Base-by-base conservation (phyloP, 2,888 invertebrate species). In the Aethes cnicana region DNA sequence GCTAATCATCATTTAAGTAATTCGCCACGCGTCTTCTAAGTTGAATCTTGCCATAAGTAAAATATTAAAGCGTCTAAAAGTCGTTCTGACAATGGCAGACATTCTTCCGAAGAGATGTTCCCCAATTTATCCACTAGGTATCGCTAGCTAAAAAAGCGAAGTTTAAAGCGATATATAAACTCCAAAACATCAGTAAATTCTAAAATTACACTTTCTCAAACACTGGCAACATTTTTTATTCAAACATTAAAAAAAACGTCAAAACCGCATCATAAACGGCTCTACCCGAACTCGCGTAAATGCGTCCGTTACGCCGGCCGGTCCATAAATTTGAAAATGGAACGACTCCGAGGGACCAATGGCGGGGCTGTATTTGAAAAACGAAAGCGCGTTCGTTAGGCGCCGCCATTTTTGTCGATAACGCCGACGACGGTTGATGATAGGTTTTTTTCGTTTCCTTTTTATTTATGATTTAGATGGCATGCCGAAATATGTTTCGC, bases 281-380 rank as follows among this genome's bases (percentile, higher is more conserved):
- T 50, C 56, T 48, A 61, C 63, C 58, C 56, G 55, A 57, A 54
- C 53, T 54, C 53, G 57, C 58, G 58, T 55, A 64, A 66, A 68
- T 62, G 54, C 41, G 56, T 57, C 57, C 61, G 68, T 62, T 58
- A 62, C 64, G 64, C 63, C 66, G 66, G 63, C 61, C 59, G 58
- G 55, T 54, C 69, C 74, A 70, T 77, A 77, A 77, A 77, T 78
- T 74, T 68, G 65, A 68, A 72, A 77, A 74, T 69, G 67, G 72
- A 64, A 63, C 61, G 59, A 61, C 58, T 59, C 56, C 49, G 55
- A 32, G 61, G 47, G 61, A 62, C 70, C 74, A 66, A 69, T 68
- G 59, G 61, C 56, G 54, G 50, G 37, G 55, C 47, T 47, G 61
- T 53, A 57, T 67, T 64, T 59, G 50, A 56, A 56, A 58, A 59